Base-by-base conservation (phyloP, 2,113 vertebrate genomes). In the Rhinoptilus africanus region DNA sequence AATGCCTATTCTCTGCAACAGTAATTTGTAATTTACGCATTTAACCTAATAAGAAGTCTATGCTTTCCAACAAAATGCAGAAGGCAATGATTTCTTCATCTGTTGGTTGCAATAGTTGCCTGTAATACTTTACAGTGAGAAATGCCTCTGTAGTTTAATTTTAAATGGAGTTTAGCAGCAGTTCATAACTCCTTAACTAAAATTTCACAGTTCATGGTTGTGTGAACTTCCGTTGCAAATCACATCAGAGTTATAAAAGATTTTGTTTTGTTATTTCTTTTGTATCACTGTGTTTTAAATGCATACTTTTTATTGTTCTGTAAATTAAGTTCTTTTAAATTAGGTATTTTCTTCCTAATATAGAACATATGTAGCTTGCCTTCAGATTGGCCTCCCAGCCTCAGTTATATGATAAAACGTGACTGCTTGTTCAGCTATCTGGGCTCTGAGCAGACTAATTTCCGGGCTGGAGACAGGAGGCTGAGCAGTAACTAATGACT, bases 381-480 rank as follows among this genome's bases (percentile, higher is more conserved):
- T 97, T 95, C 72, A 91, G 68, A 75, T 41, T 94, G 93, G 93
- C 94, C 93, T 95, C 90, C 73, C 84, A 91, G 62, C 75, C 82
- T 72, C 57, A 80, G 57, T 84, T 94, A 68, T 85, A 84, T 95
- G 94, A 97, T 98, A 96, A 97, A 97, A 95, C 39, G 23, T 97
- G 94, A 89, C 88, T 96, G 88, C 53, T 96, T 95, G 57, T 96
- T 93, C 94, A 89, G 93, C 93, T 97, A 73, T 97, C 95, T 94
- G 91, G 57, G 72, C 92, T 96, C 87, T 6, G 45, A 77, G 87
- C 92, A 97, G 93, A 92, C 91, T 96, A 91, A 97, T 97, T 97
- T 97, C 96, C 41, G 48, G 96, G 77, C 92, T 97, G 96, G 93
- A 97, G 93, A 93, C 92, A 81, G 88, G 68, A 96, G 92, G 82